A percentile compares a stretch with the other conserved stretches of the same genome.
These are phyloP conservation scores for Panurus biarmicus DNA, from an alignment of 2,113 vertebrate species.

Conservation along the genomic window DNA sequence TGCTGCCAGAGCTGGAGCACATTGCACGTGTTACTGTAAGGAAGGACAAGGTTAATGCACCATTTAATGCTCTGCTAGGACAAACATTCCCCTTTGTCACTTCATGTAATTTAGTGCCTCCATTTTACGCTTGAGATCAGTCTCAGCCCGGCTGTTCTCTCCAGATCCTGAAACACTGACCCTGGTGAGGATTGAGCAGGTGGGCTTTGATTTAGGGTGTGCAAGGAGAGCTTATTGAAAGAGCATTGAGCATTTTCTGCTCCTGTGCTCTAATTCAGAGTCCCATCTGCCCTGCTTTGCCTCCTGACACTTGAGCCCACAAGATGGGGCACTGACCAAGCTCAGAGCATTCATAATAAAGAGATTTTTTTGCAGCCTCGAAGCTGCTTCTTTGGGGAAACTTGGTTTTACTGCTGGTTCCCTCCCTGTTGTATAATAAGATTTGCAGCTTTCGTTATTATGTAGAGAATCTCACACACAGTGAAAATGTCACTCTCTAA, in stretches of 20 bases:
- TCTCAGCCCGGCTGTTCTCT: neutral
- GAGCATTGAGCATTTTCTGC: neutral
- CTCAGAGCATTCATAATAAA: neutral
- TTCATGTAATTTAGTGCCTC: neutral
- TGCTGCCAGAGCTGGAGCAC: neutral
- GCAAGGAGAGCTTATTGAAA: neutral
- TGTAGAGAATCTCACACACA: neutral
- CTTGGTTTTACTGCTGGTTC: neutral
- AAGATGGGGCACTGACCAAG: neutral
- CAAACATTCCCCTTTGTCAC: neutral
- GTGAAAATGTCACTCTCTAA: neutral
- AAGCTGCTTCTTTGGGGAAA: neutral
- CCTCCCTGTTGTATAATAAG: neutral
- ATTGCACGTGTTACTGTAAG: fast-evolving
- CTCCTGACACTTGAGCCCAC: neutral
- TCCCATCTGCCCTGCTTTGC: neutral
- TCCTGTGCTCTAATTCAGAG: neutral
- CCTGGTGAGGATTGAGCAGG: neutral
- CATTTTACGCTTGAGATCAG: neutral
- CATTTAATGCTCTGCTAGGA: neutral
- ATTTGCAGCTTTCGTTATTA: neutral
- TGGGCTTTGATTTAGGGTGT: neutral
- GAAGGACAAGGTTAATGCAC: neutral
- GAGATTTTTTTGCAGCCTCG: neutral
- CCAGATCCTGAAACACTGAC: fast-evolving